These are phyloP conservation scores for Astyanax mexicanus DNA, from an alignment of 2,797 vertebrate species.

Conservation along the genomic window DNA sequence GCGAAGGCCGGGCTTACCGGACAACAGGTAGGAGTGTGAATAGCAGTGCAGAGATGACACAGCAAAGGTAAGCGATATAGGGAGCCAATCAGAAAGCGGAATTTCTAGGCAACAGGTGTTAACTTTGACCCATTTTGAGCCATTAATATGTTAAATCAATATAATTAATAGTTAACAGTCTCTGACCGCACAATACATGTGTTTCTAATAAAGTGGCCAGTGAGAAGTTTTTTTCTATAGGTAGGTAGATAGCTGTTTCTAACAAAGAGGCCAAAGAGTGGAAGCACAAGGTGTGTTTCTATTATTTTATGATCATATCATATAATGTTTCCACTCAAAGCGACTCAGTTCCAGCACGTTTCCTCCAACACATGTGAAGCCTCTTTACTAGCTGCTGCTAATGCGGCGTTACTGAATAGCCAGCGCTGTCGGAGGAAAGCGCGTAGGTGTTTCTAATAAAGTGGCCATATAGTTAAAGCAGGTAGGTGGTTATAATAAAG, in stretches of 20 bases:
- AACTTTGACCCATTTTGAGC: not conserved
- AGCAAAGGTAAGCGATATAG: not conserved
- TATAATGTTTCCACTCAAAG: not conserved
- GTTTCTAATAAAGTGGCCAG: too few species aligned
- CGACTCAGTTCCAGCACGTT: not conserved
- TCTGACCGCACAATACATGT: too few species aligned
- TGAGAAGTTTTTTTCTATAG: too few species aligned
- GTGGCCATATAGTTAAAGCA: not conserved
- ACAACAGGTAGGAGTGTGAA: not conserved
- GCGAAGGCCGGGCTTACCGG: not conserved
- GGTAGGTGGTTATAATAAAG: not conserved
- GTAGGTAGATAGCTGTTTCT: too few species aligned
- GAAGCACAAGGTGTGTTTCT: not conserved
- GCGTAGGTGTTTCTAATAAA: not conserved
- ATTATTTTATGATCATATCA: too few species aligned
- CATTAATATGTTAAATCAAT: not conserved
- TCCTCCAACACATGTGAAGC: too few species aligned
- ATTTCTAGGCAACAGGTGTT: not conserved
- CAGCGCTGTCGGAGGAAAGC: too few species aligned
- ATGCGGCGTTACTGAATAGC: too few species aligned
- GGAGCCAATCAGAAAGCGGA: slow-evolving; percentile 1
- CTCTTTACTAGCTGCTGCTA: too few species aligned
- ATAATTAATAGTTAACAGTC: too few species aligned
- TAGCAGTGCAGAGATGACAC: too few species aligned
- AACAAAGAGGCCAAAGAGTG: too few species aligned